Evolutionary conservation across 2,113 vertebrate genomes (phyloP).

Genomic region (Calonectris borealis): DNA sequence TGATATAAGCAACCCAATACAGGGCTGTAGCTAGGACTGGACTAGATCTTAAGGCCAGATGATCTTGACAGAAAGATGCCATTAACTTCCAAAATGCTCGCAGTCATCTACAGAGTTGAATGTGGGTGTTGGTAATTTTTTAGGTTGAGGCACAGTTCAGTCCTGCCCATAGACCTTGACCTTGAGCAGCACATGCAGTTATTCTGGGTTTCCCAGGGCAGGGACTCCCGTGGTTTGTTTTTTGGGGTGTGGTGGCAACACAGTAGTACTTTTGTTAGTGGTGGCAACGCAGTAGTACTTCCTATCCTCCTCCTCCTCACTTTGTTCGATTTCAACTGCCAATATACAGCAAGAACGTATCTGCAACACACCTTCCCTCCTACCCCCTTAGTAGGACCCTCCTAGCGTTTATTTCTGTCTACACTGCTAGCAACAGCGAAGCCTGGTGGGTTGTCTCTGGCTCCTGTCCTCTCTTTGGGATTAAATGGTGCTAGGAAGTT

Average conservation of each 20-base stretch:
- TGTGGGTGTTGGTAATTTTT: not conserved
- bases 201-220: not conserved
- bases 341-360: not conserved
- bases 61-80: not conserved
- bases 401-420: not conserved
- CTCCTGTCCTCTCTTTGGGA: not conserved
- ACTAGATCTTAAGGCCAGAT: not conserved
- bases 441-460: not conserved
- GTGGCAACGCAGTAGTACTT: not conserved
- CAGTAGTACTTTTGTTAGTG: too few relatives aligned
- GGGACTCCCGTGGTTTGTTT: not conserved
- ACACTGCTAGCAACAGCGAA: not conserved
- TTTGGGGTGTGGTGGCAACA: not conserved
- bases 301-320: not conserved
- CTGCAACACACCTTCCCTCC: not conserved
- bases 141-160: not conserved
- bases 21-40: not conserved
- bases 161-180: not conserved
- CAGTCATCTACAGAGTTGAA: not conserved
- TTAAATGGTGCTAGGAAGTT: not conserved
- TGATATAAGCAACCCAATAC: not conserved
- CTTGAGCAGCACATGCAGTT: not conserved
- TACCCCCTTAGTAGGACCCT: not conserved
- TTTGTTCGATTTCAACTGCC: not conserved
- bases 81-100: not conserved